Evolutionary conservation across 2,888 invertebrate species (phyloP), one percentile per base, ranked within the genome.

Genomic region (Habroteleia sp.): DNA sequence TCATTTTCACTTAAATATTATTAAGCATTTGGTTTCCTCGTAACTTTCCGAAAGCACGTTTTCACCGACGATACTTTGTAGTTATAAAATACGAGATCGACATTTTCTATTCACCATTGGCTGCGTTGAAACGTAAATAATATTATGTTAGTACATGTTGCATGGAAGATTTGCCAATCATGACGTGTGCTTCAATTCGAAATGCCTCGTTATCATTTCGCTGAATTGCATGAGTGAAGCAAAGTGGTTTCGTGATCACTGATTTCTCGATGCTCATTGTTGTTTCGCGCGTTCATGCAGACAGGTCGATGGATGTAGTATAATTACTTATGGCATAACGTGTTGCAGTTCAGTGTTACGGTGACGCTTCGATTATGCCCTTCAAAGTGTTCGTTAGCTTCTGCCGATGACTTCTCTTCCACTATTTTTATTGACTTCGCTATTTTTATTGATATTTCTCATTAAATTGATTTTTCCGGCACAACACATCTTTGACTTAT

Each of bases 301-400:
- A 63, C 74, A 77, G 69, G 44, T 71, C 73, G 72, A 68, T 71
- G 63, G 63, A 76, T 78, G 72, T 65, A 41, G 74, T 56, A 78
- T 82, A 82, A 83, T 81, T 83, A 82, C 77, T 75, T 63, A 68
- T 69, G 50, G 74, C 76, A 76, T 68, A 78, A 79, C 71, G 76
- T 77, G 80, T 80, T 81, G 79, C 82, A 80, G 77, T 79, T 73
- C 74, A 81, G 81, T 82, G 83, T 84, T 83, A 84, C 83, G 82
- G 83, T 83, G 83, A 86, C 86, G 86, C 85, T 85, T 81, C 83
- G 85, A 74, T 80, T 82, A 77, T 83, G 84, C 84, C 84, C 85
- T 83, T 83, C 85, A 83, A 85, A 85, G 82, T 82, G 83, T 84
- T 86, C 82, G 81, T 84, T 84, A 84, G n/a, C 81, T 77, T 75